Conservation (phyloP, 2,113 vertebrate genomes). For the Lophius piscatorius region DNA sequence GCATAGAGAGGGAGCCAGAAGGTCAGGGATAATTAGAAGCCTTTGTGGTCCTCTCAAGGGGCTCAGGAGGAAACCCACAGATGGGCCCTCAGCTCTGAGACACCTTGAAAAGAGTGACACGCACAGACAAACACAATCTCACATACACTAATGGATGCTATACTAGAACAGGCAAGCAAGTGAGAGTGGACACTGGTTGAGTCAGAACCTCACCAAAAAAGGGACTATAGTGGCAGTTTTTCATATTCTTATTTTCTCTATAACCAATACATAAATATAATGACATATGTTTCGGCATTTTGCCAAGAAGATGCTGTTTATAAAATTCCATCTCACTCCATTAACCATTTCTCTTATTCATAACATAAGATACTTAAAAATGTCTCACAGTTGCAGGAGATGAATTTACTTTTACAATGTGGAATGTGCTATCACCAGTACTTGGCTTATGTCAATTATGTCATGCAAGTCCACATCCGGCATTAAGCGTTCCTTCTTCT, state of each 20-base stretch:
- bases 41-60: conserved; percentile 77
- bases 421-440: conserved; percentile 28
- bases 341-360: conserved; percentile 9
- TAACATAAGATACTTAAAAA: conserved; percentile 13
- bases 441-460: conserved; percentile 66
- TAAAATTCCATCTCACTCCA: background rate
- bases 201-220: too few species aligned
- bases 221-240: background rate
- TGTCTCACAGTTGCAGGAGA: conserved; percentile 16
- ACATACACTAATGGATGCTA: conserved; percentile 52
- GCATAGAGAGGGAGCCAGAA: conserved; percentile 73
- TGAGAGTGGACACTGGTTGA: conserved; percentile 55
- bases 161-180: conserved; percentile 39
- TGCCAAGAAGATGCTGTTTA: conserved; percentile 2
- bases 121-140: conserved; percentile 24
- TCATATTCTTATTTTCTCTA: background rate
- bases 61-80: conserved; percentile 73
- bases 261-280: conserved; percentile 17
- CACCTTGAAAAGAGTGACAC: conserved; percentile 35
- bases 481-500: conserved; percentile 16
- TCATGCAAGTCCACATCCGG: conserved; percentile 31
- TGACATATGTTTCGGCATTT: conserved; percentile 16
- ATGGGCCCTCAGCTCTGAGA: conserved; percentile 68
- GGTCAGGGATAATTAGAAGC: conserved; percentile 86
- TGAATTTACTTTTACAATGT: conserved; percentile 10